Base-by-base conservation (phyloP, 2,113 vertebrate genomes). In the Epinephelus lanceolatus region DNA sequence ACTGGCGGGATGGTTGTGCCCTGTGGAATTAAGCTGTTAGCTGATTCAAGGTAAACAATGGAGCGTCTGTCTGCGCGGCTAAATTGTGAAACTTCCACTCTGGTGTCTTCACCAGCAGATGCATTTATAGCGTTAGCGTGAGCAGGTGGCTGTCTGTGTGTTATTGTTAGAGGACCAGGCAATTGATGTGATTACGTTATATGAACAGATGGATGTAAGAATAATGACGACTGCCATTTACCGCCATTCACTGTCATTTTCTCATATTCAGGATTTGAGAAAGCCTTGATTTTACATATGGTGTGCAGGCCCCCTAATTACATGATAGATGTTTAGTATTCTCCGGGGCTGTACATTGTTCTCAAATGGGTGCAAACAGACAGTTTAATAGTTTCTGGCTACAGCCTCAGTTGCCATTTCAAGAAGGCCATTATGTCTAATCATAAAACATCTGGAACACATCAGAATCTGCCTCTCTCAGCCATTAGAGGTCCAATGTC, bases 361-460 rank as follows among this genome's bases (percentile, higher is more conserved):
- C 83, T 83, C 84, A 89, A 78, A 90, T 85, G 74, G 76, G 74
- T 23, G 71, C 60, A 83, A 81, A 86, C 45, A 84, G 89, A 81
- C 81, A 86, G 81, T 86, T 89, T 90, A 88, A 93, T 86, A 80
- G 83, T 85, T 86, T 57, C 66, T 73, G 75, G 78, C 81, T 75
- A 45, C 52, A 69, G 70, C 76, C 51, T 45, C 65, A 55, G 80
- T 78, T 86, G 66, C 86, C 65, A 80, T 90, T 85, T 88, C 11
- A 87, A 83, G 72, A 79, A 76, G 69, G 82, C 75, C 53, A 83
- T 92, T 91, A 92, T 72, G 51, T 85, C 61, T 79, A 81, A 92
- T 91, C 91, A 89, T 92, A 86, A 92, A 93, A 92, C 88, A 90
- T 91, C 83, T 92, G 92, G 84, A 91, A 79, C 57, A 63, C 37